Conservation (phyloP, 2,113 vertebrate species). For the Caranx ignobilis region DNA sequence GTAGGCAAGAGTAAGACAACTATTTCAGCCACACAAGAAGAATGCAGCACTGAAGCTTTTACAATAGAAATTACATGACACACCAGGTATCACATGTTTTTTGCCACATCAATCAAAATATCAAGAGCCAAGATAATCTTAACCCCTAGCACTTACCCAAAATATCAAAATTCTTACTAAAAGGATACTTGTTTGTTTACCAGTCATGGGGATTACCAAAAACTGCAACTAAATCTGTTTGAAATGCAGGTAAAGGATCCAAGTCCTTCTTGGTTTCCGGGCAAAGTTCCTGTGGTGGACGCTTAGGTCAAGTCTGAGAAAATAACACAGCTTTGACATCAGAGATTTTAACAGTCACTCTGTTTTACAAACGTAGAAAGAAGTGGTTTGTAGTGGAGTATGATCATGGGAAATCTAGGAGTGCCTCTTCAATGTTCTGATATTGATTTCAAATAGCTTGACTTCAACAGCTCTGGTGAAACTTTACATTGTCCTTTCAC, state of each 20-base stretch:
- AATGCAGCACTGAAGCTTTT: neutral
- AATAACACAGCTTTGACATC: neutral
- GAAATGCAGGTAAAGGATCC: neutral
- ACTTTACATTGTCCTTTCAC: neutral
- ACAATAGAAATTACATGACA: neutral
- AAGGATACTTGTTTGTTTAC: neutral
- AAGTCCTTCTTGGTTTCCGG: neutral
- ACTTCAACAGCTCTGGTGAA: neutral
- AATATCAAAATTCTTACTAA: neutral
- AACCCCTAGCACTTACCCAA: too few relatives aligned
- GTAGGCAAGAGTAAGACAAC: conserved; percentile 19
- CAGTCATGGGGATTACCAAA: neutral
- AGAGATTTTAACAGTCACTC: neutral
- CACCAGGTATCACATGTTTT: too few relatives aligned
- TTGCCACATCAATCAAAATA: too few relatives aligned
- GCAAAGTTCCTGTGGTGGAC: neutral
- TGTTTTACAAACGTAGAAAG: neutral
- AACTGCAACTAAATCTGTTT: neutral
- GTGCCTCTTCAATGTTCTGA: neutral
- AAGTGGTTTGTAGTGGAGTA: neutral
- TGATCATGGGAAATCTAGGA: neutral
- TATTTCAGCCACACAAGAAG: neutral
- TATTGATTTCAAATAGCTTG: neutral
- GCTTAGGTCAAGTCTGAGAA: neutral
- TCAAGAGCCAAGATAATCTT: too few relatives aligned